A percentile compares a stretch with the other conserved stretches of the same genome.
Conservation (phyloP, 2,113 vertebrate genomes). For the Odocoileus virginianus region DNA sequence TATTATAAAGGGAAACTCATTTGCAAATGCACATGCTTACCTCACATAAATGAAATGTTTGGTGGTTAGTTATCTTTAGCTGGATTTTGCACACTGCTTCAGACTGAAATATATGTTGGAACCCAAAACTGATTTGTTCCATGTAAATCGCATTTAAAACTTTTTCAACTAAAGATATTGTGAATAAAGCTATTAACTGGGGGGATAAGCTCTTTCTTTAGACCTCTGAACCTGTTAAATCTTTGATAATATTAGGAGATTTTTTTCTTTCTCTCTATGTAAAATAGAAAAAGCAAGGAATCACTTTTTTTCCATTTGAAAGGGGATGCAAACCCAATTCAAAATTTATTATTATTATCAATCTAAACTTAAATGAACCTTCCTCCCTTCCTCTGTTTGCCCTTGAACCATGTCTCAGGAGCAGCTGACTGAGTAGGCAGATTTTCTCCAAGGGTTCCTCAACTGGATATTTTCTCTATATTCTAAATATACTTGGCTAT, state of each 20-base stretch:
- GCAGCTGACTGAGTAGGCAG: neutral
- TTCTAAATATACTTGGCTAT: neutral
- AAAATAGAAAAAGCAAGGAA: conserved; percentile 11
- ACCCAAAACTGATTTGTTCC: conserved; percentile 38
- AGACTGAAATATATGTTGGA: conserved; percentile 20
- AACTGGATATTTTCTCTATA: neutral
- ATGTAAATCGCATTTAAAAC: conserved; percentile 45
- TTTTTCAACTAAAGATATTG: conserved; percentile 29
- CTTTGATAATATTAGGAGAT: neutral
- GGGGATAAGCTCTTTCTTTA: neutral
- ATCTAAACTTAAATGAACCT: neutral
- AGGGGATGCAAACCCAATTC: neutral
- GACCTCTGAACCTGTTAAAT: neutral
- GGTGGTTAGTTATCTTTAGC: neutral
- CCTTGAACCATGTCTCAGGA: neutral
- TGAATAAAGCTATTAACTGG: neutral
- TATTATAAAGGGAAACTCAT: neutral
- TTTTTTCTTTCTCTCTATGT: neutral
- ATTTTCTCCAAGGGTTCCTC: neutral
- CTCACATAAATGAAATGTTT: conserved; percentile 6
- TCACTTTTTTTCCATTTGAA: neutral
- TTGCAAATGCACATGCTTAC: neutral
- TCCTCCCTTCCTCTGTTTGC: neutral
- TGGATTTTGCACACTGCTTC: conserved; percentile 4
- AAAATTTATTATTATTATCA: neutral